Conservation (phyloP, 2,888 invertebrate genomes). For the Shargacucullia verbasci region DNA sequence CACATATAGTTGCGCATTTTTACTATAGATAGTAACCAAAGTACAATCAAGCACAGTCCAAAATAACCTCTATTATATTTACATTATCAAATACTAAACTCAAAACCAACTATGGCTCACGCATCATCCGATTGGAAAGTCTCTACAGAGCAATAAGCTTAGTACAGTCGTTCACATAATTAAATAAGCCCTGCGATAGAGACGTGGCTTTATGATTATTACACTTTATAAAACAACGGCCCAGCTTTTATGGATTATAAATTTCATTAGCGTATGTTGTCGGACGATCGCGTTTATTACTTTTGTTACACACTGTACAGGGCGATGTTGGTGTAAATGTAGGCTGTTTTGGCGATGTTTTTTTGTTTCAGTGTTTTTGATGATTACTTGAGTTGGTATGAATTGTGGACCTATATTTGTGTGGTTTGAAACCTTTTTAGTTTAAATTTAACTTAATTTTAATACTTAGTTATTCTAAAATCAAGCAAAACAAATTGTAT, state of each 20-base stretch:
- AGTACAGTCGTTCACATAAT: constrained; percentile 59
- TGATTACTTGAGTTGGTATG: neutral
- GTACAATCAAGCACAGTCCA: too few species aligned
- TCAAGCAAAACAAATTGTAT: too few species aligned
- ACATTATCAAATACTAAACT: constrained; percentile 3
- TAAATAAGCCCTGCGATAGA: constrained; percentile 58
- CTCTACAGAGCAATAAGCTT: constrained; percentile 46
- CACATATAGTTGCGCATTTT: too few species aligned
- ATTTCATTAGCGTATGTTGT: constrained; percentile 85
- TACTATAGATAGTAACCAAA: too few species aligned
- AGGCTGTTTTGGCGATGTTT: constrained; percentile 20
- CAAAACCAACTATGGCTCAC: constrained; percentile 23
- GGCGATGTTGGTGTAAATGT: constrained; percentile 30
- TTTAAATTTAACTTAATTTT: too few species aligned
- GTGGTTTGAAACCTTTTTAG: too few species aligned
- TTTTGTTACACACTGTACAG: constrained; percentile 55
- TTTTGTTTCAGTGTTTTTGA: constrained; percentile 4
- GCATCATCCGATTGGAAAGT: constrained; percentile 29
- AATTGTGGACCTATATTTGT: neutral
- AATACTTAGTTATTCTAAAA: too few species aligned
- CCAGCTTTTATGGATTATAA: constrained; percentile 83
- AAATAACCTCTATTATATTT: constrained; percentile 8
- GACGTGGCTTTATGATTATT: constrained; percentile 83
- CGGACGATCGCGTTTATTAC: constrained; percentile 79
- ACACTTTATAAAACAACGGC: constrained; percentile 84